These are phyloP conservation scores for Drosophila meridionalis DNA, from an alignment of 2,888 invertebrate species.

Conservation along the genomic window DNA sequence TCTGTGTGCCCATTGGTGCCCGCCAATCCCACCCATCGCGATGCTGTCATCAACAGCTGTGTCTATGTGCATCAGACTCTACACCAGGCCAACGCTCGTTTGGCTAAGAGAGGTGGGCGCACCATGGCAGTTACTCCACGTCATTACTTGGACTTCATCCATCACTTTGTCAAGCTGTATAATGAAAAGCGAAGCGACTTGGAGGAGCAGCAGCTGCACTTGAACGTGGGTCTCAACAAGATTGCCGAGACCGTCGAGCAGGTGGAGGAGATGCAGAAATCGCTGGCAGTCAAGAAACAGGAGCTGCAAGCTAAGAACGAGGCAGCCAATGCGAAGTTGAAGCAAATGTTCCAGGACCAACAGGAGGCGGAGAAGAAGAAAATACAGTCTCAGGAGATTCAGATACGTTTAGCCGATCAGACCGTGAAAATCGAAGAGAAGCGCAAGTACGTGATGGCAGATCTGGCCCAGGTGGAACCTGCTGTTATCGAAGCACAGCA, in stretches of 20 bases:
- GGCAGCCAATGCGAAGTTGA: constrained; percentile 99
- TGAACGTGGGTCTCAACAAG: constrained; percentile 99
- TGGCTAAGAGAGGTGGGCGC: constrained; percentile 96
- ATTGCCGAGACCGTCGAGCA: constrained; percentile 99
- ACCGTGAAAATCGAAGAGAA: constrained; percentile 97
- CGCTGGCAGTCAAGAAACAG: constrained; percentile 97
- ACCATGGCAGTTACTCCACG: constrained; percentile 99
- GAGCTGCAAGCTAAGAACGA: constrained; percentile 98
- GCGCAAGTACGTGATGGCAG: constrained; percentile 96
- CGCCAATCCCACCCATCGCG: constrained; percentile 92
- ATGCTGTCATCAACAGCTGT: constrained; percentile 99
- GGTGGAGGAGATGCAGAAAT: constrained; percentile 99
- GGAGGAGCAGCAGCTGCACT: constrained; percentile 99
- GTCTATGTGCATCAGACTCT: constrained; percentile 99
- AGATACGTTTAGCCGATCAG: constrained; percentile 93
- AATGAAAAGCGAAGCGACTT: constrained; percentile 99
- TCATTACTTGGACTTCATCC: constrained; percentile 99
- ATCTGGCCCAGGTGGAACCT: constrained; percentile 98
- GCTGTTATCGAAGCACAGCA: constrained; percentile 99
- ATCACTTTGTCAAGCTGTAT: constrained; percentile 99
- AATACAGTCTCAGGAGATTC: constrained; percentile 98
- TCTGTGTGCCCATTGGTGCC: constrained; percentile 92
- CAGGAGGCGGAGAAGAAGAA: constrained; percentile 99
- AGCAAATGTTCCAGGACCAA: constrained; percentile 99
- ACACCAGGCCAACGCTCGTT: constrained; percentile 95